A percentile compares a stretch with the other conserved stretches of the same genome.
These are phyloP conservation scores for Caenorhabditis sp. DNA, from an alignment of 2,888 invertebrate species.

Conservation along the genomic window DNA sequence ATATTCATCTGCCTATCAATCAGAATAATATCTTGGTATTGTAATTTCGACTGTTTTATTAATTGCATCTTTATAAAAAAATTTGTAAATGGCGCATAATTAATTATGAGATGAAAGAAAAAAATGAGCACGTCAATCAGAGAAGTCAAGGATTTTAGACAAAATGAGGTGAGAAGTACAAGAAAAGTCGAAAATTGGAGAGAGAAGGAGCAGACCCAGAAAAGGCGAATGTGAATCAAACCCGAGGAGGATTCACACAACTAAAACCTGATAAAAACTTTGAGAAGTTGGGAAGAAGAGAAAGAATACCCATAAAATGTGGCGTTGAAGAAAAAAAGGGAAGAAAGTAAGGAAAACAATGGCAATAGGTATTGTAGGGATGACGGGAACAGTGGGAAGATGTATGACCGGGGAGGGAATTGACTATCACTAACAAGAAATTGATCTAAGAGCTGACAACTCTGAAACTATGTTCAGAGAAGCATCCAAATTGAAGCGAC, in stretches of 20 bases:
- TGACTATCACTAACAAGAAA: constrained; percentile 42
- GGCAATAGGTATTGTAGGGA: constrained; percentile 16
- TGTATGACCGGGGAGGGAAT: constrained; percentile 27
- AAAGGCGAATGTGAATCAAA: constrained; percentile 34
- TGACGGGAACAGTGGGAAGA: constrained; percentile 24
- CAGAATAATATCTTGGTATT: neutral
- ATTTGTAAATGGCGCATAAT: neutral
- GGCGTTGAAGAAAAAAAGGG: constrained; percentile 32
- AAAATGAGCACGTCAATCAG: neutral
- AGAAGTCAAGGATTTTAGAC: neutral
- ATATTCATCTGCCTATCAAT: neutral
- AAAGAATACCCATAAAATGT: constrained; percentile 45
- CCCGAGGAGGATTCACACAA: constrained; percentile 50
- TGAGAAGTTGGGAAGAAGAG: constrained; percentile 23
- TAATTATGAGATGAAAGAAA: constrained; percentile 1
- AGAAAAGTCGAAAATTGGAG: neutral
- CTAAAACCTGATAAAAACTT: constrained; percentile 44
- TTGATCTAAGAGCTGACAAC: neutral
- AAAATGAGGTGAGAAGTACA: neutral
- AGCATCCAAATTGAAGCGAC: constrained; percentile 3
- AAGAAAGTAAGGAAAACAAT: neutral
- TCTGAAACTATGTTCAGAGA: neutral
- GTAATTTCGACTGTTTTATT: constrained; percentile 3
- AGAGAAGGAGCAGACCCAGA: neutral
- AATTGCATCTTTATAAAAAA: neutral